Percentiles rank a stretch among this genome's conserved stretches.
Evolutionary conservation across 2,888 invertebrate species (phyloP).

Genomic region (Nephrocerus scutellatus): DNA sequence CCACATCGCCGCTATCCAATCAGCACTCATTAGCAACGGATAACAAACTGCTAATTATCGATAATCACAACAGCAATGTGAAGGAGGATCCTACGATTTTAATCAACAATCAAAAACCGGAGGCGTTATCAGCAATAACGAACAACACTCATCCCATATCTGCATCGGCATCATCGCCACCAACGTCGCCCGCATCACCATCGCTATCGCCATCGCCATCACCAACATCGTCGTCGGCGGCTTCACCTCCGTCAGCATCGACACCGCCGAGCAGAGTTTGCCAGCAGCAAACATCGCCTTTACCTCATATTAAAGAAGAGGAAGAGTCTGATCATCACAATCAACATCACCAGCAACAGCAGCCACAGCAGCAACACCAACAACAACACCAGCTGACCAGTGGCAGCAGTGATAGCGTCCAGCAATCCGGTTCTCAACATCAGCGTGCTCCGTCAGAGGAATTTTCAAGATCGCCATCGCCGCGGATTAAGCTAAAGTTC

Average conservation of each 20-base stretch:
- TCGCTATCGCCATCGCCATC: constrained; percentile 16
- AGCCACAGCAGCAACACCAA: constrained; percentile 40
- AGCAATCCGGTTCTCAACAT: constrained; percentile 26
- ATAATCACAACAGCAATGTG: constrained; percentile 40
- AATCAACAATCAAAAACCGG: constrained; percentile 34
- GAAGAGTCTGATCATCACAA: constrained; percentile 56
- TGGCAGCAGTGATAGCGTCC: constrained; percentile 41
- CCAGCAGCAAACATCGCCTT: constrained; percentile 60
- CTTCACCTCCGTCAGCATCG: constrained; percentile 38
- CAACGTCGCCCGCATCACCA: constrained; percentile 14
- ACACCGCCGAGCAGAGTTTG: constrained; percentile 44
- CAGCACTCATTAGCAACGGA: no score
- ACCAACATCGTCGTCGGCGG: constrained; percentile 18
- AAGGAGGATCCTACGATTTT: constrained; percentile 29
- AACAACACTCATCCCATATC: constrained; percentile 33
- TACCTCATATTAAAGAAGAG: constrained; percentile 78
- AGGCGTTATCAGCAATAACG: constrained; percentile 37
- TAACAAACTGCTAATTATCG: constrained; percentile 40
- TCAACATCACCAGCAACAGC: constrained; percentile 47
- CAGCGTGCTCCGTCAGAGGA: constrained; percentile 18
- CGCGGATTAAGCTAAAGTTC: constrained; percentile 45
- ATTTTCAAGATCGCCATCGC: constrained; percentile 40
- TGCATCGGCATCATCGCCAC: constrained; percentile 21
- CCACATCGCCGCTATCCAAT: constrained; percentile 37
- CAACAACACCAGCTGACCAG: constrained; percentile 28